phyloP scores from a whole-genome alignment of 2,797 vertebrate species.

The Eidolon dupreanum region DNA sequence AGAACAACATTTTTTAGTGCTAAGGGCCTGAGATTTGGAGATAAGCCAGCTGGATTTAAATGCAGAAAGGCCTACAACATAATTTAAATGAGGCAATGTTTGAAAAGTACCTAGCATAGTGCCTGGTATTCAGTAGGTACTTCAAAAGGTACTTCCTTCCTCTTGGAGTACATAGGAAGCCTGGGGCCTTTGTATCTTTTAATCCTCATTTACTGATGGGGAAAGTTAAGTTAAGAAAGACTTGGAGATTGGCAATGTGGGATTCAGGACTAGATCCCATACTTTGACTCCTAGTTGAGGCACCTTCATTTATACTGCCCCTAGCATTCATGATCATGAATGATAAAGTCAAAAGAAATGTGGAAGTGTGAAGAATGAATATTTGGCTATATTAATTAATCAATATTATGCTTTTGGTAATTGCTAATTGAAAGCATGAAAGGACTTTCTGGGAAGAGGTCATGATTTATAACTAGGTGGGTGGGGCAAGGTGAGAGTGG shows the following conservation, averaged over 20 bases:
- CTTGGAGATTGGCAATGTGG: rapidly evolving
- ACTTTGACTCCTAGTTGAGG: neutral
- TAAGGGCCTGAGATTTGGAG: neutral
- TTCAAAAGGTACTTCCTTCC: neutral
- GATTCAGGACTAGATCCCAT: neutral
- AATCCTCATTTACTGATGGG: neutral
- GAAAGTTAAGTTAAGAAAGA: neutral
- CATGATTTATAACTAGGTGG: neutral
- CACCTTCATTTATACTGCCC: too few species aligned
- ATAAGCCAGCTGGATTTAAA: neutral
- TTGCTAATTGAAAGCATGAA: neutral
- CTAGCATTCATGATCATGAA: neutral
- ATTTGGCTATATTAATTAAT: neutral
- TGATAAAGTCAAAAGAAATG: neutral
- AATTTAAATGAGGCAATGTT: neutral
- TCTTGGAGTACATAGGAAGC: neutral
- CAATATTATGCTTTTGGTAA: neutral
- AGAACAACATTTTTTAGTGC: neutral
- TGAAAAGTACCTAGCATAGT: neutral
- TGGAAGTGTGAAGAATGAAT: neutral
- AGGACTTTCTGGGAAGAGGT: neutral
- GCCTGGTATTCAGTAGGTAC: neutral
- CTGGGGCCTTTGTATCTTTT: neutral
- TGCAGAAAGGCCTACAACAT: neutral
- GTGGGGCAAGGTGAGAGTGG: neutral